Evolutionary conservation across 1,140 invertebrate genomes (phyloP).

Genomic region (Aphidius gifuensis): DNA sequence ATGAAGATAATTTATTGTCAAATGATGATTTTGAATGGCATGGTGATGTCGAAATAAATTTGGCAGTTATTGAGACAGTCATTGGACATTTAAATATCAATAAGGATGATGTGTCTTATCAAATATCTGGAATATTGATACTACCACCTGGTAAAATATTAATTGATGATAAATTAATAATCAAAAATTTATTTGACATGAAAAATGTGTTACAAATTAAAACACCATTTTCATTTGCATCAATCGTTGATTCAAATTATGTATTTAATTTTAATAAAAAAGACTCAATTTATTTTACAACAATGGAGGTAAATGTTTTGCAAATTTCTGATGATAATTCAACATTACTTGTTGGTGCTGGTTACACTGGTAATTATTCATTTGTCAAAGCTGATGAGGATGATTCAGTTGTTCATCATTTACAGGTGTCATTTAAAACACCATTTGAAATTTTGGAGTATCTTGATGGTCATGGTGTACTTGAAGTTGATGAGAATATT

Average conservation of each 20-base stretch:
- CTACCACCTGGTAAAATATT: constrained; percentile 57
- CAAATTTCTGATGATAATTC: constrained; percentile 38
- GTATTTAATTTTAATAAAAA: constrained; percentile 60
- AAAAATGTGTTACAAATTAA: constrained; percentile 64
- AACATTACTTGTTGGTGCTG: constrained; percentile 56
- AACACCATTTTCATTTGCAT: constrained; percentile 61
- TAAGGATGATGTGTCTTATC: constrained; percentile 55
- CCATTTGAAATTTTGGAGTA: constrained; percentile 55
- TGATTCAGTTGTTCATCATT: constrained; percentile 48
- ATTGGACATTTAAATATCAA: constrained; percentile 59
- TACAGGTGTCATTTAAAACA: constrained; percentile 56
- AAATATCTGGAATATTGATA: constrained; percentile 50
- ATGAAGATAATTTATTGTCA: not conserved
- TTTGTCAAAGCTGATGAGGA: constrained; percentile 43
- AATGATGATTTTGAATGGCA: constrained; percentile 55
- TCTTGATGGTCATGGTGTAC: constrained; percentile 48
- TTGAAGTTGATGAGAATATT: constrained; percentile 58
- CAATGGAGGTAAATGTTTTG: constrained; percentile 53
- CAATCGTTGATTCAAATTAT: constrained; percentile 61
- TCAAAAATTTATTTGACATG: constrained; percentile 63
- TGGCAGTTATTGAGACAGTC: constrained; percentile 54
- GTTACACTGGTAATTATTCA: constrained; percentile 54
- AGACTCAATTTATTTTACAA: constrained; percentile 56
- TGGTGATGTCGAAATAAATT: constrained; percentile 55
- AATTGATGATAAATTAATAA: constrained; percentile 52